Conservation (phyloP, 2,797 vertebrate genomes). For the Lacerta agilis region DNA sequence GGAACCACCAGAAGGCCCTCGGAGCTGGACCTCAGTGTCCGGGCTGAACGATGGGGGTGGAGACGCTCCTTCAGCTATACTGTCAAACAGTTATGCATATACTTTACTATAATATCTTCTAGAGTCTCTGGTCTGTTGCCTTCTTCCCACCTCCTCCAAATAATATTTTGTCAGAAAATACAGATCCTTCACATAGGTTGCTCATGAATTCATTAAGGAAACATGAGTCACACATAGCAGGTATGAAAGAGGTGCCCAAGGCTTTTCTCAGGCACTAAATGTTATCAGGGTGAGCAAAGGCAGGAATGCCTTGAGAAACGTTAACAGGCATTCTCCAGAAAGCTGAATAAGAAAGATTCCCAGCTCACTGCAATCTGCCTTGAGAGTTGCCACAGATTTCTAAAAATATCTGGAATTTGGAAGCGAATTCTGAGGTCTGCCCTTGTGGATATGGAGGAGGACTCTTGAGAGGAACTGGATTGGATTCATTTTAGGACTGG, state of each 20-base stretch:
- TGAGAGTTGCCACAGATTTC: background rate
- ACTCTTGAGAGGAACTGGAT: background rate
- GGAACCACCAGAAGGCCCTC: no score
- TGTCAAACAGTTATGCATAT: background rate
- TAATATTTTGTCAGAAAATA: background rate
- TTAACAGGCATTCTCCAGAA: background rate
- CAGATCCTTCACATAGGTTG: background rate
- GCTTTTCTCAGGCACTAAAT: background rate
- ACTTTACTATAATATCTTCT: background rate
- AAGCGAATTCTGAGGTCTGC: background rate
- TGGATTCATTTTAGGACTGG: background rate
- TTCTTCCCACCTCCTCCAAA: background rate
- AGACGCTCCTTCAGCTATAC: no score
- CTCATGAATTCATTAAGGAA: background rate
- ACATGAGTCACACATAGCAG: background rate
- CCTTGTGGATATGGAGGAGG: no score
- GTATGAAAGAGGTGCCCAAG: constrained; percentile 2
- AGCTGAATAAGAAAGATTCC: background rate
- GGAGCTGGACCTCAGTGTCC: no score
- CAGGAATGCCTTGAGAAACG: background rate
- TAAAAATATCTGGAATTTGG: background rate
- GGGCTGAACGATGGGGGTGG: no score
- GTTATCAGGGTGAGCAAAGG: background rate
- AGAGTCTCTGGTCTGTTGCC: background rate
- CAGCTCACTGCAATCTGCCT: background rate